These are phyloP conservation scores for Pocota personata DNA, from an alignment of 2,888 invertebrate species.

Conservation along the genomic window DNA sequence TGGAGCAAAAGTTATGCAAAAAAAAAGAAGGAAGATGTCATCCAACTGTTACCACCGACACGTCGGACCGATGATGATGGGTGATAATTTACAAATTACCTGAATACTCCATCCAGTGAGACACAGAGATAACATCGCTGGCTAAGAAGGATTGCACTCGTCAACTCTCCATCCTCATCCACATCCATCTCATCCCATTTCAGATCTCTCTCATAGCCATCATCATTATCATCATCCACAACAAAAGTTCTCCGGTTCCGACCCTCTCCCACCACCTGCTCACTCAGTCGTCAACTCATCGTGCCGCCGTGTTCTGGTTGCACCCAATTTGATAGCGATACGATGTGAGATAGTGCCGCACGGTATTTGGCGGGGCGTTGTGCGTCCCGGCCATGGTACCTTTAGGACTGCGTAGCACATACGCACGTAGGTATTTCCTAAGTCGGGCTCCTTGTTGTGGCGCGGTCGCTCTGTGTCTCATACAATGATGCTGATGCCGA, in stretches of 20 bases:
- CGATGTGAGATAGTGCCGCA: conserved; percentile 62
- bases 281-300: conserved; percentile 26
- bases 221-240: conserved; percentile 55
- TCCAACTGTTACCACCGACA: conserved; percentile 62
- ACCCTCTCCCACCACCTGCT: neutral
- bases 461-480: conserved; percentile 6
- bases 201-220: conserved; percentile 41
- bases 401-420: conserved; percentile 43
- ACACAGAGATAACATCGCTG: conserved; percentile 53
- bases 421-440: conserved; percentile 67
- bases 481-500: conserved; percentile 40
- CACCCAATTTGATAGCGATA: conserved; percentile 73
- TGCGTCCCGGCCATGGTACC: conserved; percentile 53
- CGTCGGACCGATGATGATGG: conserved; percentile 70
- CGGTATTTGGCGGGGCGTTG: conserved; percentile 62
- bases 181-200: conserved; percentile 52
- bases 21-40: conserved; percentile 54
- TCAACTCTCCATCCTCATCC: conserved; percentile 52
- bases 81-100: conserved; percentile 74
- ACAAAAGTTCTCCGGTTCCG: conserved; percentile 14
- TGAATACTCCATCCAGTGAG: conserved; percentile 52
- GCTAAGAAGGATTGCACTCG: conserved; percentile 57
- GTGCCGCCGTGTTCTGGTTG: conserved; percentile 60
- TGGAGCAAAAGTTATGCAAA: neutral
- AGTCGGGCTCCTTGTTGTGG: conserved; percentile 47